Conservation (phyloP, 1,140 invertebrate species). For the Drosophila virilis region DNA sequence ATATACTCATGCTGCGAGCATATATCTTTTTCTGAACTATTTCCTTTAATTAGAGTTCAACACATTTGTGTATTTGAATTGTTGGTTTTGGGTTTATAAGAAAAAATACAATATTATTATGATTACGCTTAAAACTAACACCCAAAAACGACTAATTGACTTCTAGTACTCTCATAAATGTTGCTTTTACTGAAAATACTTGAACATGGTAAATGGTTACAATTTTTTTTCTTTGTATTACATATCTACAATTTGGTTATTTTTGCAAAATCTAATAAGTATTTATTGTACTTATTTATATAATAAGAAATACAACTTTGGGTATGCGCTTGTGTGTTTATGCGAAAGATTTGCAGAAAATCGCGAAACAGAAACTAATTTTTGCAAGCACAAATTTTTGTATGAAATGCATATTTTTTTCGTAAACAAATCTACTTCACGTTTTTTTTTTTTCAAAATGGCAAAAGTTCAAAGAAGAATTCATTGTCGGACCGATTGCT, state of each 20-base stretch:
- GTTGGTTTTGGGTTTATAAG: conserved; percentile 64
- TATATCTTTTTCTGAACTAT: conserved; percentile 42
- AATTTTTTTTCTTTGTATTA: conserved; percentile 34
- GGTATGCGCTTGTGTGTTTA: conserved; percentile 75
- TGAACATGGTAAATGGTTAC: conserved; percentile 62
- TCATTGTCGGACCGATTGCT: no score
- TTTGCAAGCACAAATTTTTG: background rate
- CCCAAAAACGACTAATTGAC: conserved; percentile 50
- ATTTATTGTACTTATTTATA: conserved; percentile 33
- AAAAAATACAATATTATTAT: conserved; percentile 24
- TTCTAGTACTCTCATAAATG: conserved; percentile 45
- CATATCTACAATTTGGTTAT: conserved; percentile 66
- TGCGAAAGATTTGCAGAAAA: conserved; percentile 67
- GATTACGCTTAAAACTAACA: conserved; percentile 62
- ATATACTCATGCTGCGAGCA: conserved; percentile 54
- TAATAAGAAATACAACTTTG: conserved; percentile 11
- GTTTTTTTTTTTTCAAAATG: no score
- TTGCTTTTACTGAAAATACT: conserved; percentile 40
- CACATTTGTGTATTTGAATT: conserved; percentile 49
- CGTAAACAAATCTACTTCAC: no score
- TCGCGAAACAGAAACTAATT: conserved; percentile 1
- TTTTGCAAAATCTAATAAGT: conserved; percentile 68
- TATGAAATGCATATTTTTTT: background rate
- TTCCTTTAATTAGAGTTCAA: conserved; percentile 42
- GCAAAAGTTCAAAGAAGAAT: no score